Evolutionary conservation across 2,797 vertebrate genomes (phyloP).

Genomic region (Peromyscus nudipes): DNA sequence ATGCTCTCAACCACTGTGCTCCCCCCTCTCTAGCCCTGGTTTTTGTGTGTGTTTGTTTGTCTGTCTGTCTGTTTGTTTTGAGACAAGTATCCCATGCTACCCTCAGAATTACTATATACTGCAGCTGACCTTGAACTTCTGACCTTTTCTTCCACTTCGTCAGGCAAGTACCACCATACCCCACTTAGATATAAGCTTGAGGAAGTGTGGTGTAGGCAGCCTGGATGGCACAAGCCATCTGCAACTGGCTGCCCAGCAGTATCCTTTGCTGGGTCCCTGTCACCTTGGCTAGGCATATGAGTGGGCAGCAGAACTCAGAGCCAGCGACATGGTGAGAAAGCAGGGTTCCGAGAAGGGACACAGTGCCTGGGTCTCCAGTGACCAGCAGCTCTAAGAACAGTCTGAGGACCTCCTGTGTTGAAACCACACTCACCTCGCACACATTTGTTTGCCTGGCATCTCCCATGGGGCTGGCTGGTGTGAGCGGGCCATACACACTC

Average conservation of each 20-base stretch:
- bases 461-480: neutral
- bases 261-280: neutral
- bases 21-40: neutral
- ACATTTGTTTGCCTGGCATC: neutral
- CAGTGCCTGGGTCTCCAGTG: accelerated
- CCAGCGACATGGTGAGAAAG: neutral
- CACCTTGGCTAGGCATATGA: neutral
- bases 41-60: too few species aligned
- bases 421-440: neutral
- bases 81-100: neutral
- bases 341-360: neutral
- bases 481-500: neutral
- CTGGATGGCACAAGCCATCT: accelerated
- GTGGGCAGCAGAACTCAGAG: neutral
- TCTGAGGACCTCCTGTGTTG: neutral
- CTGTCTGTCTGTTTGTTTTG: too few species aligned
- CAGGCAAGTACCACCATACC: neutral
- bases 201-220: neutral
- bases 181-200: neutral
- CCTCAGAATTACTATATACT: neutral
- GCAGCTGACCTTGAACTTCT: neutral
- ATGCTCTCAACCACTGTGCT: neutral
- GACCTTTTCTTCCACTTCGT: neutral
- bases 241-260: neutral
- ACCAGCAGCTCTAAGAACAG: neutral